Evolutionary conservation across 2,888 invertebrate species (phyloP).

Genomic region (Cataglyphis altisquamis): DNA sequence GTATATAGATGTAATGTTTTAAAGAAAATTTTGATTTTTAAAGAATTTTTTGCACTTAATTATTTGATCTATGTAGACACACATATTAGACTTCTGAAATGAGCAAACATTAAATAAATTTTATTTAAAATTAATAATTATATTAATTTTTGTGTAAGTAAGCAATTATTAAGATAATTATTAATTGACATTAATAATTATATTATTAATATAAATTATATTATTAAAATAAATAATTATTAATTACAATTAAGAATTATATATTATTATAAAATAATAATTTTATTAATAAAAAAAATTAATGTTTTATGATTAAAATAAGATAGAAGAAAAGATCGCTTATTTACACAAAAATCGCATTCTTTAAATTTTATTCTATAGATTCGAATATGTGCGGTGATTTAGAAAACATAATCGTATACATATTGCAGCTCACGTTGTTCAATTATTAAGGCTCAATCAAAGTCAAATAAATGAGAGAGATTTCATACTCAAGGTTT

Average conservation of each 20-base stretch:
- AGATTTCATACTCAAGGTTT: constrained; percentile 61
- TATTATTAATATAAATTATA: too few relatives aligned
- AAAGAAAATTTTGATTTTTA: not conserved
- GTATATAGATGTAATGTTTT: constrained; percentile 1
- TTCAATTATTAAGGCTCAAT: constrained; percentile 47
- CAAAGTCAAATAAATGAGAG: constrained; percentile 48
- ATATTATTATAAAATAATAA: not conserved
- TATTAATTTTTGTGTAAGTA: too few relatives aligned
- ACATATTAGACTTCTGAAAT: not conserved
- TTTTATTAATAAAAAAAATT: not conserved
- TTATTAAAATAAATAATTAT: too few relatives aligned
- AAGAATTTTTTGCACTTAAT: not conserved
- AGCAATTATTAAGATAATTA: too few relatives aligned
- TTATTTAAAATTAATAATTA: not conserved
- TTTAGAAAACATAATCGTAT: not conserved
- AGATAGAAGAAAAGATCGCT: not conserved
- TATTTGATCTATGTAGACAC: not conserved
- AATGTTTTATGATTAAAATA: not conserved
- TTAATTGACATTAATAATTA: too few relatives aligned
- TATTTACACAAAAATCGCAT: not conserved
- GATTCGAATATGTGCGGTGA: not conserved
- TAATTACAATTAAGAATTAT: too few relatives aligned
- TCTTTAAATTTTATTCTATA: not conserved
- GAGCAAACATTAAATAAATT: not conserved
- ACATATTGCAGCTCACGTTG: not conserved